Evolutionary conservation across 2,888 invertebrate species (phyloP).

Genomic region (Melanostoma scalare): DNA sequence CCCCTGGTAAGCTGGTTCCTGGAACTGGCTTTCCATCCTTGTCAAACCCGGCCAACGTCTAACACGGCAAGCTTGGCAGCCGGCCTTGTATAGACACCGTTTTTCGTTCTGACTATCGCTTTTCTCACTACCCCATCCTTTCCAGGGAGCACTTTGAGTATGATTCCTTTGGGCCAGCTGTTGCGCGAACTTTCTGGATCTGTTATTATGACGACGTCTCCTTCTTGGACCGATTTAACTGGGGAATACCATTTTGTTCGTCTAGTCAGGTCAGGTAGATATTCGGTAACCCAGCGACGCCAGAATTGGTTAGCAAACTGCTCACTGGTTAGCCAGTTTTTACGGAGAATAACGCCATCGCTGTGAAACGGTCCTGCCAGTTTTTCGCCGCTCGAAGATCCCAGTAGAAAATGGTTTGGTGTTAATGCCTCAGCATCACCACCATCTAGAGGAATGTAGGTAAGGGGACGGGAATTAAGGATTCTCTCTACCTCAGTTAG

Average conservation of each 20-base stretch:
- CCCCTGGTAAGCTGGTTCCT: slow-evolving; percentile 4
- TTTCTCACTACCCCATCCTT: too few relatives aligned
- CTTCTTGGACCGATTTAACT: slow-evolving; percentile 15
- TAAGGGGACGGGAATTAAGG: slow-evolving; percentile 65
- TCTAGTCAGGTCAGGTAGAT: slow-evolving; percentile 19
- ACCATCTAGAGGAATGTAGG: slow-evolving; percentile 30
- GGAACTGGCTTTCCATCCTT: slow-evolving; percentile 16
- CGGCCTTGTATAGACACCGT: slow-evolving; percentile 19
- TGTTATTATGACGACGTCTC: slow-evolving; percentile 60
- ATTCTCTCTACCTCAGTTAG: slow-evolving; percentile 51
- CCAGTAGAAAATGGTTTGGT: slow-evolving; percentile 72
- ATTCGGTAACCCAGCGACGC: neutral
- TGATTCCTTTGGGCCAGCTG: slow-evolving; percentile 46
- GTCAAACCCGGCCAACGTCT: slow-evolving; percentile 26
- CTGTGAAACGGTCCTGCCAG: slow-evolving; percentile 15
- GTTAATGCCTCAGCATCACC: slow-evolving; percentile 62
- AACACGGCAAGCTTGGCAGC: slow-evolving; percentile 23
- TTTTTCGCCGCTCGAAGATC: slow-evolving; percentile 20
- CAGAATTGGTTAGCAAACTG: slow-evolving; percentile 61
- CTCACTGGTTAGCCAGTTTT: slow-evolving; percentile 26
- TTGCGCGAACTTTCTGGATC: slow-evolving; percentile 43
- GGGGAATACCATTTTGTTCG: slow-evolving; percentile 63
- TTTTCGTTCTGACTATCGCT: too few relatives aligned
- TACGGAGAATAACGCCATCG: neutral
- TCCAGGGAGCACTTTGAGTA: slow-evolving; percentile 21